These are phyloP conservation scores for Eremobia ochroleuca DNA, from an alignment of 2,888 invertebrate genomes.

Conservation along the genomic window DNA sequence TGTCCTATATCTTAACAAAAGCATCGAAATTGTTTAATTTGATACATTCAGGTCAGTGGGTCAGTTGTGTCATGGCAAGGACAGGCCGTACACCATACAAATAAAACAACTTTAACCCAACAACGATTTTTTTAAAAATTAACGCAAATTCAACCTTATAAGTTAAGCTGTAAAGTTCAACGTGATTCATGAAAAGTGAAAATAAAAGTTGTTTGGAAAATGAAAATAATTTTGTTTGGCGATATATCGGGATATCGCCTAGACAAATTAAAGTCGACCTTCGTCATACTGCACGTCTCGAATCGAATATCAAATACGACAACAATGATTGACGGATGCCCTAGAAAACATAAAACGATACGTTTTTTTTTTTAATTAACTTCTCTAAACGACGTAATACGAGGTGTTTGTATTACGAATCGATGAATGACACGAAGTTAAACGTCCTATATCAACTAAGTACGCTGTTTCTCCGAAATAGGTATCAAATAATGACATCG, in stretches of 20 bases:
- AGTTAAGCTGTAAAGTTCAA: constrained; percentile 14
- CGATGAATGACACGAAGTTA: background rate
- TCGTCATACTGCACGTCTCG: constrained; percentile 21
- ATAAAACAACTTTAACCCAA: constrained; percentile 51
- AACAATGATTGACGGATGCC: constrained; percentile 51
- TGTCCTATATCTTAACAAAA: constrained; percentile 63
- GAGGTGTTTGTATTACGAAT: background rate
- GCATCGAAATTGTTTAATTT: constrained; percentile 59
- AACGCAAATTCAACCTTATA: constrained; percentile 44
- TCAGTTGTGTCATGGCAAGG: constrained; percentile 66
- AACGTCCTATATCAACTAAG: background rate
- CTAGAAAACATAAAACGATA: constrained; percentile 34
- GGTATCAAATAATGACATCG: background rate
- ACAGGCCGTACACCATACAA: constrained; percentile 61
- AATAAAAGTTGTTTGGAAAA: constrained; percentile 23
- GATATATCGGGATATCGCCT: constrained; percentile 53
- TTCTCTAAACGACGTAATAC: background rate
- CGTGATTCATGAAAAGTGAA: constrained; percentile 3
- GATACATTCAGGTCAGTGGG: constrained; percentile 66
- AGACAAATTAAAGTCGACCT: constrained; percentile 53
- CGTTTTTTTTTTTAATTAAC: constrained; percentile 14
- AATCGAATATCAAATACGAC: constrained; percentile 37
- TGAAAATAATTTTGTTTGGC: constrained; percentile 46
- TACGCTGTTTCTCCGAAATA: background rate
- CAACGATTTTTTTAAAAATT: constrained; percentile 12